phyloP scores from a whole-genome alignment of 2,888 invertebrate species.

The Caenorhabditis wallacei region DNA sequence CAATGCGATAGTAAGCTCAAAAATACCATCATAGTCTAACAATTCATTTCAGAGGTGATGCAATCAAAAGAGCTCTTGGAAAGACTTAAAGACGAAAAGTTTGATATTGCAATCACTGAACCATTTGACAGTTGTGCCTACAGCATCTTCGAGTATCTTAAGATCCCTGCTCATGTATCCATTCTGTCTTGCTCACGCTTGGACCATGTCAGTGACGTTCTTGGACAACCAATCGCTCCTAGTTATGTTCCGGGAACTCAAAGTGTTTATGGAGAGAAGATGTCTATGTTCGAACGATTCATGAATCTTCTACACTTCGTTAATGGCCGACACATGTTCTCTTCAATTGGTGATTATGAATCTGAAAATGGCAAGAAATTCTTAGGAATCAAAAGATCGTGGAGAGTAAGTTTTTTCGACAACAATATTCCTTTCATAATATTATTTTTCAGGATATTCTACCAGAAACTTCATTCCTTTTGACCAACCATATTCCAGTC shows the following conservation, averaged over 20 bases:
- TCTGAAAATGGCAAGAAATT: conserved; percentile 23
- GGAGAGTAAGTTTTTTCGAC: conserved; percentile 28
- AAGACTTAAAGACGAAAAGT: conserved; percentile 40
- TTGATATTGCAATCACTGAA: conserved; percentile 49
- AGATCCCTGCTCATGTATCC: conserved; percentile 50
- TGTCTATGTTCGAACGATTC: conserved; percentile 41
- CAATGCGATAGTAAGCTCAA: conserved; percentile 46
- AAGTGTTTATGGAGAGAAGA: conserved; percentile 36
- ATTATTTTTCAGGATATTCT: conserved; percentile 32
- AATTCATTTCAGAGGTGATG: conserved; percentile 59
- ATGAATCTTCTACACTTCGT: conserved; percentile 41
- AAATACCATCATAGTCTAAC: too few species aligned
- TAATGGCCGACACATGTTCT: conserved; percentile 36
- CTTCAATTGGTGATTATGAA: conserved; percentile 46
- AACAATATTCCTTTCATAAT: not conserved
- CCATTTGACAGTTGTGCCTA: conserved; percentile 56
- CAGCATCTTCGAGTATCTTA: conserved; percentile 46
- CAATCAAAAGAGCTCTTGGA: conserved; percentile 33
- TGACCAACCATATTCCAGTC: conserved; percentile 52
- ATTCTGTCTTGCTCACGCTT: conserved; percentile 42
- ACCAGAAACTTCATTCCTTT: conserved; percentile 45
- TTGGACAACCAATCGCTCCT: conserved; percentile 56
- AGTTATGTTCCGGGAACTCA: conserved; percentile 59
- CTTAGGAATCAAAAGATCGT: conserved; percentile 37
- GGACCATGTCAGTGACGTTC: conserved; percentile 50